Base-by-base conservation (phyloP, 1,140 invertebrate species). In the Aphelinus atriplicis region DNA sequence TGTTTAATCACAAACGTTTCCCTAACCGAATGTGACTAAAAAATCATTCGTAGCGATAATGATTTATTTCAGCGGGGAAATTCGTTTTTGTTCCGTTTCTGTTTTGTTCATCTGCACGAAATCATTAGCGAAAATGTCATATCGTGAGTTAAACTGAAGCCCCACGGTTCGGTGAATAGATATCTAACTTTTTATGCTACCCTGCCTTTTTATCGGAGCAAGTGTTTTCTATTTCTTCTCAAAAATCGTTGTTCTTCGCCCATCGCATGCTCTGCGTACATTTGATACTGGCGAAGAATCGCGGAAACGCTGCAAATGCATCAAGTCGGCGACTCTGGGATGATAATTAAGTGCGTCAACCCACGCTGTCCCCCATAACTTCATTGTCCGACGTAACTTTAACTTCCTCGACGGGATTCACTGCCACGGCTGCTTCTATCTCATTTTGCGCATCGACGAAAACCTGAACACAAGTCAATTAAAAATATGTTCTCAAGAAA, bases 301-400 rank as follows among this genome's bases (percentile, higher is more conserved):
- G 77, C 75, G 81, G 67, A 76, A 66, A 78, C 78, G 79, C 81
- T 73, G 75, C 69, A 85, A 85, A 85, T 87, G 85, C 84, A 86
- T 82, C 81, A 83, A 75, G 81, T 79, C 77, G 78, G 75, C 79
- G 81, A 76, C 58, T 80, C 71, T 48, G 43, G 53, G 43, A 53
- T 9, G 48, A 64, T 48, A 58, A 43, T 77, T 57, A 58, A 10
- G 7, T 2, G 57, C 69, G 77, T 87, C 86, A 86, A 82, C 84
- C 85, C 42, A 84, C 84, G 42, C 84, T 86, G 60, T 86, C 85
- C 4, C 84, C 84, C 80, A 85, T 85, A 26, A 84, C 82, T 79
- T 85, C 81, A 9, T 80, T 84, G 76, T 83, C 78, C 47, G 79
- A 79, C 46, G 83, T 73, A 6, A 79, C 75, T 63, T 84, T 75